Evolutionary conservation across 2,113 vertebrate genomes (phyloP).

Genomic region (Copsychus sechellarum): DNA sequence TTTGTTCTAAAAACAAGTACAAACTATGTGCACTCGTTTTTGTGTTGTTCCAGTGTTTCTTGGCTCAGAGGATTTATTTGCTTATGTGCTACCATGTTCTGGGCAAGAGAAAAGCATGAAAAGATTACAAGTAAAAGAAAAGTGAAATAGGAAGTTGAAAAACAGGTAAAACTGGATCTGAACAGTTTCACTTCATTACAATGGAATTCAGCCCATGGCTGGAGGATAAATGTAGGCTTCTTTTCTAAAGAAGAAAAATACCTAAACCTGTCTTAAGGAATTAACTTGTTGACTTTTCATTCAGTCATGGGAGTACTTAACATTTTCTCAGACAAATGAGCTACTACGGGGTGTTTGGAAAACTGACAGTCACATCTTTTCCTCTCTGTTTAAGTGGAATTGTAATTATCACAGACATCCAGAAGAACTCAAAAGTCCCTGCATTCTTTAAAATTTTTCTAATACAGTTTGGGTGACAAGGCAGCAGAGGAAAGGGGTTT

Average conservation of each 20-base stretch:
- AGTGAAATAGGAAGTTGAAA: constrained; percentile 32
- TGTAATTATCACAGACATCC: neutral
- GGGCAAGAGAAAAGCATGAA: neutral
- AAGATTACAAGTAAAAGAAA: neutral
- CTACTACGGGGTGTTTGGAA: neutral
- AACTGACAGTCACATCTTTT: neutral
- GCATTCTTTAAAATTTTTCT: neutral
- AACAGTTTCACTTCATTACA: constrained; percentile 57
- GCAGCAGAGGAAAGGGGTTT: neutral
- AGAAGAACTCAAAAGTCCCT: neutral
- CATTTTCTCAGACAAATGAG: neutral
- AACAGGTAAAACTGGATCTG: constrained; percentile 46
- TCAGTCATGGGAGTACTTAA: neutral
- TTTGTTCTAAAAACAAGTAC: neutral
- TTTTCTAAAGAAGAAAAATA: neutral
- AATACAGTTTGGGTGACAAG: neutral
- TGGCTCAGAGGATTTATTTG: neutral
- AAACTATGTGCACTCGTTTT: neutral
- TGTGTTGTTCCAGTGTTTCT: neutral
- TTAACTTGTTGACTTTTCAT: constrained; percentile 7
- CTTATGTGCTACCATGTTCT: neutral
- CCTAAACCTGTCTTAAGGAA: constrained; percentile 3
- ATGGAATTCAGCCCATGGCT: constrained; percentile 43
- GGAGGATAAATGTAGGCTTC: neutral
- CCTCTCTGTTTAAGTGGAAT: neutral